Conservation (phyloP, 2,113 vertebrate species). For the Pelvicachromis taeniatus region DNA sequence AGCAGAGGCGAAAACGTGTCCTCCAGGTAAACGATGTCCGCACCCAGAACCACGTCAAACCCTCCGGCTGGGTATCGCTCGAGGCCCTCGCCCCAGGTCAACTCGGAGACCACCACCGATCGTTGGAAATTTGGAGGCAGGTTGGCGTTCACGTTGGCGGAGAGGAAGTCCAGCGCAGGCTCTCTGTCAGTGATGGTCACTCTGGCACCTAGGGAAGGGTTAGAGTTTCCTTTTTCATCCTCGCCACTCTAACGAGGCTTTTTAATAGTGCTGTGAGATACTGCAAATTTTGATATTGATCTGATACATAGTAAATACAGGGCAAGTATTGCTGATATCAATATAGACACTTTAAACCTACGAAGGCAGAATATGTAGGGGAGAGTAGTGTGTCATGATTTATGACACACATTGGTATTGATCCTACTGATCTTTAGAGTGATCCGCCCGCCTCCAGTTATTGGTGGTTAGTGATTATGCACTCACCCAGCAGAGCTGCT, state of each 20-base stretch:
- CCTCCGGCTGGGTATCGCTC: conserved; percentile 72
- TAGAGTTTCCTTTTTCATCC: too few relatives aligned
- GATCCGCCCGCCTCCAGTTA: background rate
- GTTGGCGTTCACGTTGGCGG: conserved; percentile 84
- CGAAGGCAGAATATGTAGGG: background rate
- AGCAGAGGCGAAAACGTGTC: conserved; percentile 87
- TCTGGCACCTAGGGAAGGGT: conserved; percentile 74
- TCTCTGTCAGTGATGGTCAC: conserved; percentile 91
- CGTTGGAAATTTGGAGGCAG: conserved; percentile 70
- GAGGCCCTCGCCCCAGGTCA: conserved; percentile 87
- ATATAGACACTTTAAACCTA: background rate
- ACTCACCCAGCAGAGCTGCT: conserved; percentile 85
- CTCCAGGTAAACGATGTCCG: conserved; percentile 93
- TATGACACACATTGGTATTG: background rate
- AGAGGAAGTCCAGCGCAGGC: conserved; percentile 82
- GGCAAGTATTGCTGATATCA: background rate
- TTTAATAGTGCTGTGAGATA: background rate
- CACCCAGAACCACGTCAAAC: conserved; percentile 87
- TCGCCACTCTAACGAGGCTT: background rate
- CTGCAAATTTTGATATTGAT: background rate
- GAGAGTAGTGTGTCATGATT: background rate
- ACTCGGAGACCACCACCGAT: conserved; percentile 78
- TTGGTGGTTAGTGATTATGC: background rate
- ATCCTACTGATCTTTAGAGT: background rate
- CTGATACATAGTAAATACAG: background rate